Evolutionary conservation across 2,113 vertebrate species (phyloP).

Genomic region (Pachypanchax playfairii): DNA sequence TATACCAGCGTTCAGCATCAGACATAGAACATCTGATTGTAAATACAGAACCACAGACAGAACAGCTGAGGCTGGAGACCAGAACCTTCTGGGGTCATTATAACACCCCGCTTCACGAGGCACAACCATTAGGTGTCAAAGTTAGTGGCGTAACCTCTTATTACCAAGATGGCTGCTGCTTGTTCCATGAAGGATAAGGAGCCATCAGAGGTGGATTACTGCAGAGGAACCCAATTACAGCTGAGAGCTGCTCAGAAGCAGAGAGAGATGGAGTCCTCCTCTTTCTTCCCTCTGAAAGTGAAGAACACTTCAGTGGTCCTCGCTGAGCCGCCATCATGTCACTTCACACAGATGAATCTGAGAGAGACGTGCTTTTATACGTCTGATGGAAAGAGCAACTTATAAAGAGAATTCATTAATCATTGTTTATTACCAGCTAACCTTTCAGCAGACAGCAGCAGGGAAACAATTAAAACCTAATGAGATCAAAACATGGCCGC

Average conservation of each 20-base stretch:
- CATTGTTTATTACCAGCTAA: slow-evolving; percentile 54
- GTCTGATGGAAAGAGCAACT: neutral
- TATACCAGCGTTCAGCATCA: neutral
- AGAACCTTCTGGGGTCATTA: slow-evolving; percentile 38
- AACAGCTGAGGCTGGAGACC: slow-evolving; percentile 18
- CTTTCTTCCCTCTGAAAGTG: neutral
- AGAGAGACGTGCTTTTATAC: neutral
- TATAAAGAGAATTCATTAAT: slow-evolving; percentile 30
- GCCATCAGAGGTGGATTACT: slow-evolving; percentile 45
- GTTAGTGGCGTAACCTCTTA: slow-evolving; percentile 34
- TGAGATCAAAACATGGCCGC: neutral
- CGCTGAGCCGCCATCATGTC: neutral
- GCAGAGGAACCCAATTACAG: neutral
- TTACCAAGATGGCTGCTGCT: slow-evolving; percentile 57
- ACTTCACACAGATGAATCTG: neutral
- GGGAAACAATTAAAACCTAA: slow-evolving; percentile 52
- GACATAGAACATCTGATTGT: neutral
- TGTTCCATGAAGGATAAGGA: slow-evolving; percentile 61
- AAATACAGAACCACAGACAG: neutral
- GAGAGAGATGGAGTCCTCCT: neutral
- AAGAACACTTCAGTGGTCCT: neutral
- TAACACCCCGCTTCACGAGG: slow-evolving; percentile 29
- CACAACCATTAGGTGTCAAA: slow-evolving; percentile 36
- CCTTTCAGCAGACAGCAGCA: slow-evolving; percentile 38
- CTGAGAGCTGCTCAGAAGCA: slow-evolving; percentile 1